Base-by-base conservation (phyloP, 1,140 invertebrate species). In the Potamilus streckersoni region DNA sequence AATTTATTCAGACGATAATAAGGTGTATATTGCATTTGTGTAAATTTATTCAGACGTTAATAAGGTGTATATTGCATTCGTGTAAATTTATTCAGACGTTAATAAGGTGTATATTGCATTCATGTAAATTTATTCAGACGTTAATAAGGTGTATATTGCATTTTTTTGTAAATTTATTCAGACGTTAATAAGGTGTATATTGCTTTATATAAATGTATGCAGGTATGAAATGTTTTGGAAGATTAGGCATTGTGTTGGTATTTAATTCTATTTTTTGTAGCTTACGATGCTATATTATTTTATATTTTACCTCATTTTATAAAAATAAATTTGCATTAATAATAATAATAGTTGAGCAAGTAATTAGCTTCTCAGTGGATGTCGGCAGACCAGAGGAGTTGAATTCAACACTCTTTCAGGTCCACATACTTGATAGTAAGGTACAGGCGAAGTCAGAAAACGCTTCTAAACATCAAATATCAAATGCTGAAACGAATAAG, bases 251-350 rank as follows among this genome's bases (percentile, higher is more conserved):
- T 16, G 2, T 31, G 3, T 55, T 15, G 13, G 11, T 55, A 57
- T 15, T 19, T 57, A 57, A 19, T 55, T 69, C 6, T 69, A 12
- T 11, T 65, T n/a, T 8, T 19, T 20, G 16, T 31, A n/a, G 31
- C 64, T 19, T 23, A 6, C 8, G 67, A 19, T 55, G 15, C 8
- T 13, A 14, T 15, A 8, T 17, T 16, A 19, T 23, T 69, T 27
- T 19, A 14, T 65, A 65, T 65, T n/a, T 65, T 65, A 23, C 38
- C 63, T 20, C 14, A 65, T 20, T 31, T 65, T 65, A 23, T 65
- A 49, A 11, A 6, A 6, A 49, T 49, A 49, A 6, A 49, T 49
- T 6, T 49, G 38, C 6, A 49, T 1, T 49, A 49, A 8, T 49
- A 49, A 31, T 31, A 31, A 31, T 31, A 31, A 31, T 31, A 31